Evolutionary conservation across 2,797 vertebrate genomes (phyloP), one percentile per base, ranked within the genome.

Genomic region (Hippopotamyrus pictus): DNA sequence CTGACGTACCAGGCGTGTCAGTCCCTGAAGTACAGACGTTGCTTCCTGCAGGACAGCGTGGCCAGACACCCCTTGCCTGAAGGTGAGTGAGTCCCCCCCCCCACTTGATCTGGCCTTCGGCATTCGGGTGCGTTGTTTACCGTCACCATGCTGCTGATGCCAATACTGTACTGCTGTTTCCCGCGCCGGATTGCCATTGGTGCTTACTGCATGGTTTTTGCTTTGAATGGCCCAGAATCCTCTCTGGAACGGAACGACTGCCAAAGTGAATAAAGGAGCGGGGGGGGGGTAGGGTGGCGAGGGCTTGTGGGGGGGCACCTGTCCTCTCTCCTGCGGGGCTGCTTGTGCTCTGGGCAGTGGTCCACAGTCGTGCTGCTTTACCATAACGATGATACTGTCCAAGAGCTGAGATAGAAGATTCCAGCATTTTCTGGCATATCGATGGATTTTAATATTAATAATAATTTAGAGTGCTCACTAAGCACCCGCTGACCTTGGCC

Each of bases 1-100:
- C 94, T 98, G 90, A 98, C 98, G 90, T 98, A 97, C 95, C 98
- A 98, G 92, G 97, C 98, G 93, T 99, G 98, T 94, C 98, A 99
- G 97, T 96, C 96, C 53, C 92, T 99, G 94, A 96, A 96, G 33
- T 99, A 98, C 95, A 96, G 97, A 93, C 95, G 97, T 89, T 99
- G 98, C 95, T 94, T 99, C 94, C 96, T 98, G 91, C 97, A 97
- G 0, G 98, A 99, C 95, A 97, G 96, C 95, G 96, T 99, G 2
- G 97, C 98, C 92, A 95, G 97, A 89, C 95, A 97, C 90, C 97
- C 98, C 17, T 94, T 96, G 91, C 97, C 97, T 14, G 97, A 98
- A 95, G 98, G 98, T 99, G 95, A 95, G 95, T 93, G 90, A 88
- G 53, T 1, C 1, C n/a, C 57, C 37, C 53, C 22, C 4, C 11